Base-by-base conservation (phyloP, 2,888 invertebrate genomes). In the Agapetus fuscipes region DNA sequence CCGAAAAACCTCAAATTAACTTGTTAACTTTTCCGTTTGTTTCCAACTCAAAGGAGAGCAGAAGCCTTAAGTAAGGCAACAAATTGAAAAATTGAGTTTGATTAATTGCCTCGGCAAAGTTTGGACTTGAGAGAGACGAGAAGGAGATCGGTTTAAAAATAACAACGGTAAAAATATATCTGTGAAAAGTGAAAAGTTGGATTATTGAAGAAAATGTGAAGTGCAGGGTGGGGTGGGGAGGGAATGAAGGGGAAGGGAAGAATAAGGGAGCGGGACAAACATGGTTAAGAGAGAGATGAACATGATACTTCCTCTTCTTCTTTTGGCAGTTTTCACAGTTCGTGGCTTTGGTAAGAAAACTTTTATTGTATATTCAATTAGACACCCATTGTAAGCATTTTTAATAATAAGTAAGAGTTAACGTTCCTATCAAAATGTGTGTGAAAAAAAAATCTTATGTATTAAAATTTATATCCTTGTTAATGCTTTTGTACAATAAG, bases 51-150 rank as follows among this genome's bases (percentile, higher is more conserved):
- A 12, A 26, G 13, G 32, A 38, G 17, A 20, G 32, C 20, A 17
- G 15, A 30, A 27, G 28, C 29, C 26, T 31, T 30, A 31, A 41
- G 30, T 30, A 45, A 37, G 38, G 30, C 32, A 45, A 37, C 34
- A 37, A 46, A 43, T 45, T 45, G 45, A 45, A 39, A 45, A 42
- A 43, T 40, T 42, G 37, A 37, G 36, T 43, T 42, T 42, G 46
- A 46, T 46, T 46, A 46, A 46, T 46, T 20, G 41, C 34, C 26
- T 39, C 38, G 12, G 29, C 20, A 37, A 43, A 37, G 24, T 42
- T 46, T 34, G 28, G n/a, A n/a, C n/a, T n/a, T n/a, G n/a, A n/a
- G n/a, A n/a, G n/a, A n/a, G n/a, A n/a, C n/a, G n/a, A 36, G 17
- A 34, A 16, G 28, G 17, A 31, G 11, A 28, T 17, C 26, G 34